These are phyloP conservation scores for Phenganax stokvisi DNA, from an alignment of 92 coral and sea anemone genomes.

Conservation along the genomic window DNA sequence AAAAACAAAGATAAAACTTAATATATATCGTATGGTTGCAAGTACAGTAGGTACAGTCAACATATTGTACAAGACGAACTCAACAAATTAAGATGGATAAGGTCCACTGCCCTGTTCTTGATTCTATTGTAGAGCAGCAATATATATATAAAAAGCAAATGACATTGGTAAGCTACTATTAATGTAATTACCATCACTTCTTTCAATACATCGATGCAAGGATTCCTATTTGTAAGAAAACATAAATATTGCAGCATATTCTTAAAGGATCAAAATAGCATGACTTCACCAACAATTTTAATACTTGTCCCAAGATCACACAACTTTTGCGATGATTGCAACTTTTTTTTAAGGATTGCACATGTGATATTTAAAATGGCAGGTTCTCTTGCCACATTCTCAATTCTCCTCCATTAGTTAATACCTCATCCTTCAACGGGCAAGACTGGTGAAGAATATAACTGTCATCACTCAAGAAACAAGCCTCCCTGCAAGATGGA, in stretches of 20 bases:
- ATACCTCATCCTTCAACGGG: constrained; percentile 19
- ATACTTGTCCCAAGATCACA: no score
- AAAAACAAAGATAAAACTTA: no score
- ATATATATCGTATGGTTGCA: no score
- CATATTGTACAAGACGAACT: no score
- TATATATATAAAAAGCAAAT: background rate
- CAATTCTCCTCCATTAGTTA: background rate
- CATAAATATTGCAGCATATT: background rate
- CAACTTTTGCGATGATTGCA: no score
- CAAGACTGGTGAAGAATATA: constrained; percentile 8
- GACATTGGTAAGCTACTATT: background rate
- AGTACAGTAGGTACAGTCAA: no score
- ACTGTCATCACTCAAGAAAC: background rate
- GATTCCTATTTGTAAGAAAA: constrained; percentile 35
- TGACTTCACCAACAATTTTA: no score
- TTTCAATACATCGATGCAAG: constrained; percentile 43
- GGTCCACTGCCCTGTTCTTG: no score
- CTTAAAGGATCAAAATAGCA: no score
- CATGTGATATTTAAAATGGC: no score
- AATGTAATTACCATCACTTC: constrained; percentile 41
- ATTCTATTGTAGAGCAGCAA: background rate
- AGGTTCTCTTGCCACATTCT: background rate
- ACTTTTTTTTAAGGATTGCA: background rate
- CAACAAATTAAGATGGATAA: no score
- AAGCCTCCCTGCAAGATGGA: constrained; percentile 19